Conservation (phyloP, 2,888 invertebrate species). For the Drosophila dives region DNA sequence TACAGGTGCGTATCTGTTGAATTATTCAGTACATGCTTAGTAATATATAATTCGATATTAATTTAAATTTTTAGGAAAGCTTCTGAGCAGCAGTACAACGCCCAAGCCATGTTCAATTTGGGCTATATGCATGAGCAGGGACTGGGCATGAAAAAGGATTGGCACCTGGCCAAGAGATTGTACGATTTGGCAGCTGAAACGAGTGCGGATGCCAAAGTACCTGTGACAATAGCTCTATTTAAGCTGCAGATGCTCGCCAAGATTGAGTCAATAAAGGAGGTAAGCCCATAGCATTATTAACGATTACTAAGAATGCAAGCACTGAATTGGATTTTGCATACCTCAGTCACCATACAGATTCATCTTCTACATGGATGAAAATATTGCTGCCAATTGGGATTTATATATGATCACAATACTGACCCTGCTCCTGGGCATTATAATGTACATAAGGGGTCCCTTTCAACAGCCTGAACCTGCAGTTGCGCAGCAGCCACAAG, state of each 20-base stretch:
- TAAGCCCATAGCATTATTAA: slow-evolving; percentile 80
- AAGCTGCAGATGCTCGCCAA: slow-evolving; percentile 92
- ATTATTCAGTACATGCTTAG: not conserved
- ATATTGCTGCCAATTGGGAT: slow-evolving; percentile 96
- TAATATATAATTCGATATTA: not conserved
- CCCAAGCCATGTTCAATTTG: slow-evolving; percentile 99
- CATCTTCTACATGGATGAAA: slow-evolving; percentile 89
- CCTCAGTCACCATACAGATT: slow-evolving; percentile 88
- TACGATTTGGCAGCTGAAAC: slow-evolving; percentile 98
- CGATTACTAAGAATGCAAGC: not conserved
- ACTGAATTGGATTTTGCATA: slow-evolving; percentile 66
- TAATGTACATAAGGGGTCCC: slow-evolving; percentile 92
- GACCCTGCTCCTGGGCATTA: slow-evolving; percentile 91
- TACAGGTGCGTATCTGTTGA: slow-evolving; percentile 87
- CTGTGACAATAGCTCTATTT: slow-evolving; percentile 95
- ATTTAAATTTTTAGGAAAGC: slow-evolving; percentile 87
- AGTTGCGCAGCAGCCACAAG: slow-evolving; percentile 49
- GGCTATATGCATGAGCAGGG: slow-evolving; percentile 99
- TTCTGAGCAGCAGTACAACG: slow-evolving; percentile 97
- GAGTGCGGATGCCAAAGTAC: slow-evolving; percentile 96
- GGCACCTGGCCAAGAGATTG: slow-evolving; percentile 98
- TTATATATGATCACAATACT: slow-evolving; percentile 94
- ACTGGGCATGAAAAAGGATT: slow-evolving; percentile 94
- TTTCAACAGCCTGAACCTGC: slow-evolving; percentile 74
- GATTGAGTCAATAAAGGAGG: slow-evolving; percentile 90